Evolutionary conservation across 1,140 invertebrate genomes (phyloP).

Genomic region (Drosophila jambulina): DNA sequence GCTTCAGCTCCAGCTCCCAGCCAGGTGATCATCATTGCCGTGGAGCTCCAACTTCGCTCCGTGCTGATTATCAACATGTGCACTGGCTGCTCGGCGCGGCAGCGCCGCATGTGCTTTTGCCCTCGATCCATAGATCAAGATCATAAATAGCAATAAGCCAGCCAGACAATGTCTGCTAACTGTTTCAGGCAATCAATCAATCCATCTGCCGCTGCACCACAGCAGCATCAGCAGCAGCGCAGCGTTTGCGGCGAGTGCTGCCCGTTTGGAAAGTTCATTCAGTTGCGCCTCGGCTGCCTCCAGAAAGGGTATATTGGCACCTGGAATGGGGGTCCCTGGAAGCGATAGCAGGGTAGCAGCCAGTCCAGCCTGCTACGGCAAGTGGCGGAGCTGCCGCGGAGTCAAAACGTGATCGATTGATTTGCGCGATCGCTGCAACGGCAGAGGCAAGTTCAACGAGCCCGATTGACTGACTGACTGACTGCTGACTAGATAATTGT

Average conservation of each 20-base stretch:
- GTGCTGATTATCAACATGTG: conserved; percentile 82
- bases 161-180: conserved; percentile 84
- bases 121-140: conserved; percentile 85
- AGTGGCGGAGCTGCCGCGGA: conserved; percentile 45
- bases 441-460: conserved; percentile 80
- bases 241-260: conserved; percentile 61
- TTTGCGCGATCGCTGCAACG: conserved; percentile 72
- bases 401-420: conserved; percentile 85
- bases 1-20: conserved; percentile 39
- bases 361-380: conserved; percentile 16
- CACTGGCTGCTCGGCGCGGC: conserved; percentile 63
- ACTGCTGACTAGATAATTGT: conserved; percentile 85
- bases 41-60: conserved; percentile 32
- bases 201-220: conserved; percentile 68
- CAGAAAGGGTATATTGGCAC: conserved; percentile 23
- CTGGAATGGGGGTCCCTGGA: background rate
- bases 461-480: conserved; percentile 83
- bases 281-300: conserved; percentile 49
- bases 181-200: conserved; percentile 85
- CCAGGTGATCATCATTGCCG: conserved; percentile 22
- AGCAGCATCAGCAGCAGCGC: conserved; percentile 8
- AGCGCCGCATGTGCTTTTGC: conserved; percentile 81
- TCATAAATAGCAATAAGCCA: conserved; percentile 85
- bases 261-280: conserved; percentile 82
- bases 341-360: conserved; percentile 30